Percentiles rank a stretch among this genome's conserved stretches.
These are phyloP conservation scores for Rhombomys opimus DNA, from an alignment of 2,113 vertebrate genomes.

Conservation along the genomic window DNA sequence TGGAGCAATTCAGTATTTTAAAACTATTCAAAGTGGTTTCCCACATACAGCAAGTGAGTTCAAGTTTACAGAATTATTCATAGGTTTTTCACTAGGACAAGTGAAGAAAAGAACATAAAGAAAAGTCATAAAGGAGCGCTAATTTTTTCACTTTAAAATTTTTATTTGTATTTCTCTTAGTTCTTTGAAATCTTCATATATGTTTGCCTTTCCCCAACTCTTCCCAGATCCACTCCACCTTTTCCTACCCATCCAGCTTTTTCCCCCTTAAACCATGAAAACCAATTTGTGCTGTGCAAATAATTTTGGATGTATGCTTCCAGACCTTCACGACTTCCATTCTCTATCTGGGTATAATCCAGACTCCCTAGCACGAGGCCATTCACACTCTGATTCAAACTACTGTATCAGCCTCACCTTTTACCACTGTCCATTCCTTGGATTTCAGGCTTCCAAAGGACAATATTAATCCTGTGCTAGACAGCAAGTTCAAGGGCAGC, in stretches of 20 bases:
- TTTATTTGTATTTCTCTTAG: background rate
- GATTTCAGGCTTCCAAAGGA: no score
- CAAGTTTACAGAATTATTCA: background rate
- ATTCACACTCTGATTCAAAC: no score
- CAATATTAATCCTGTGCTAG: no score
- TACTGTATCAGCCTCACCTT: no score
- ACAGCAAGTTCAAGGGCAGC: no score
- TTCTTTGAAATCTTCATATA: background rate
- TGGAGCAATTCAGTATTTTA: background rate
- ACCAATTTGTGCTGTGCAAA: background rate
- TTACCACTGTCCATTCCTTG: no score
- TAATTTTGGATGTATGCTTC: background rate
- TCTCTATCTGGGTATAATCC: no score
- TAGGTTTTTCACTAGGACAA: background rate
- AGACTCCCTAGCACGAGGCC: no score
- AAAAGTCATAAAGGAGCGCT: background rate
- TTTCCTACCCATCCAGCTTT: background rate
- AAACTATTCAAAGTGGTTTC: background rate
- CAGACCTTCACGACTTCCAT: no score
- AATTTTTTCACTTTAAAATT: background rate
- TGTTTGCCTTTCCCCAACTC: background rate
- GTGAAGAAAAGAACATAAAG: background rate
- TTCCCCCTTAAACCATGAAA: background rate
- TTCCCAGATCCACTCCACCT: background rate
- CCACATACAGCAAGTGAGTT: background rate